A percentile compares a stretch with the other conserved stretches of the same genome.
phyloP scores from a whole-genome alignment of 2,797 vertebrate species.

The Lateolabrax maculatus region DNA sequence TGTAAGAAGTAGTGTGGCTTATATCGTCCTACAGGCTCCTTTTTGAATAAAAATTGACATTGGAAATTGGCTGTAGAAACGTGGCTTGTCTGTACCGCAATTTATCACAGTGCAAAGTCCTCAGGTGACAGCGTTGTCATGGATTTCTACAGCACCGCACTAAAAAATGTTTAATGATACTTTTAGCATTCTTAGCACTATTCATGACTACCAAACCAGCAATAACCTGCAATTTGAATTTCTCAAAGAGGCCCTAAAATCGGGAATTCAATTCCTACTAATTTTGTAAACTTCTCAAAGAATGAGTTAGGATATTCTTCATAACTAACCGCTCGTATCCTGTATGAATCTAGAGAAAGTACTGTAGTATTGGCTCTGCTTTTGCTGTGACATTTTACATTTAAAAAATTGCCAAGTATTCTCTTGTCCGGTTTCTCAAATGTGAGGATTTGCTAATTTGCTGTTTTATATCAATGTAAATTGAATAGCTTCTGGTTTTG shows the following conservation, averaged over 20 bases:
- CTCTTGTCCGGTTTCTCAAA: not conserved
- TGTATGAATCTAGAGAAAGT: too few species aligned
- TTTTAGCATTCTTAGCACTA: not conserved
- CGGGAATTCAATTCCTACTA: not conserved
- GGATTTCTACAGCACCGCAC: not conserved
- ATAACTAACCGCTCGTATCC: too few species aligned
- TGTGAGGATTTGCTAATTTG: conserved; percentile 5
- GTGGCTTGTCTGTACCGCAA: not conserved
- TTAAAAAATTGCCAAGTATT: too few species aligned
- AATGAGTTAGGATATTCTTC: too few species aligned
- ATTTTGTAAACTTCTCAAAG: not conserved
- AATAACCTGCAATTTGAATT: not conserved
- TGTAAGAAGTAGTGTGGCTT: not conserved
- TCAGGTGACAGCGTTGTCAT: not conserved
- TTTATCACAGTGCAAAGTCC: too few species aligned
- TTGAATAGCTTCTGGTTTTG: not conserved
- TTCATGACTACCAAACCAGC: not conserved
- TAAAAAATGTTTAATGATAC: not conserved
- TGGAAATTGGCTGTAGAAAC: not conserved
- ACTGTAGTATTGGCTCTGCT: too few species aligned
- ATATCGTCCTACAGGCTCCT: not conserved
- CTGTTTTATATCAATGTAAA: not conserved
- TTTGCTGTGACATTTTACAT: too few species aligned
- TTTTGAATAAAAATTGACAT: not conserved
- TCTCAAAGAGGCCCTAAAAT: not conserved